A percentile compares a stretch with the other conserved stretches of the same genome.
Conservation (phyloP, 2,113 vertebrate species). For the Mesoclemmys tuberculata region DNA sequence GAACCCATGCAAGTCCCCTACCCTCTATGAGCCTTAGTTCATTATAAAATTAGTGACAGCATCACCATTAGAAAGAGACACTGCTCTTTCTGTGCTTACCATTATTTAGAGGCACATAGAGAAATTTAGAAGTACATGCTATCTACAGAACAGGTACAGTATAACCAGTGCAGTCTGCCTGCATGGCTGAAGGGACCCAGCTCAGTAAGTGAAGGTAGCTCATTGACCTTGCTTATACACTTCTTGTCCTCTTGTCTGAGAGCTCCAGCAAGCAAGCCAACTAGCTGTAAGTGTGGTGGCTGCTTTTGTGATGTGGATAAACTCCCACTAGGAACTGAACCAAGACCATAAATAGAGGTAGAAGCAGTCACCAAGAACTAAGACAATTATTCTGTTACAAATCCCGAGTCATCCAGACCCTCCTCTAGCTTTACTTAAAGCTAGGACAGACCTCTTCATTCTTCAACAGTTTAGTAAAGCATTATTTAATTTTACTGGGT, state of each 20-base stretch:
- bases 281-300: background rate
- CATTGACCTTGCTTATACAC: background rate
- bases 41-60: too few species aligned
- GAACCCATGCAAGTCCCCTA: too few species aligned
- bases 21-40: too few species aligned
- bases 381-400: background rate
- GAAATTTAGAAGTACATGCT: too few species aligned
- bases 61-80: too few species aligned
- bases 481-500: background rate
- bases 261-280: background rate
- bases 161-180: background rate
- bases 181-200: background rate
- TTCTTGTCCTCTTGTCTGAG: background rate
- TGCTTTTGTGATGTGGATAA: too few species aligned
- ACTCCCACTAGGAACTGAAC: too few species aligned
- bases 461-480: background rate
- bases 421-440: background rate
- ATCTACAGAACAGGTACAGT: too few species aligned
- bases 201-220: background rate
- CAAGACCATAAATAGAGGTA: too few species aligned
- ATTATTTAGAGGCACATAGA: too few species aligned
- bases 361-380: background rate
- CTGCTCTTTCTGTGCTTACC: too few species aligned
- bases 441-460: background rate
- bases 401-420: background rate